phyloP scores from a whole-genome alignment of 2,888 invertebrate species.

The Netelia inedita region DNA sequence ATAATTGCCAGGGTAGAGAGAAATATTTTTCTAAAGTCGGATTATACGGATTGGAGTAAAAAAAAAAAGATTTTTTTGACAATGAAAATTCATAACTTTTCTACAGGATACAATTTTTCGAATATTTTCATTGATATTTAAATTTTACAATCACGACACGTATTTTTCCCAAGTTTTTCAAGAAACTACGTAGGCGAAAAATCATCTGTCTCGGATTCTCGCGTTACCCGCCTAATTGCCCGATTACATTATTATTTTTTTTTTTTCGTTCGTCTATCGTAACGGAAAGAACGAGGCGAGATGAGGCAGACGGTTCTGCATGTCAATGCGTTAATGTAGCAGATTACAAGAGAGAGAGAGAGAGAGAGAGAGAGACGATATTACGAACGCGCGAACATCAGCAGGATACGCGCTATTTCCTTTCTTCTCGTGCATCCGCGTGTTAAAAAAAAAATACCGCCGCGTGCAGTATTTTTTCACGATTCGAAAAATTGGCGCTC shows the following conservation, averaged over 20 bases:
- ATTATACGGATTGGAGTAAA: background rate
- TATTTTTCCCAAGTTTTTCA: background rate
- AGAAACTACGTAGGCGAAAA: background rate
- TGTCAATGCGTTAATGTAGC: conserved; percentile 53
- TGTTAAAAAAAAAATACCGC: background rate
- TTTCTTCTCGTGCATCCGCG: conserved; percentile 44
- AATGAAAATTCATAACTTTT: background rate
- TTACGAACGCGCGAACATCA: conserved; percentile 38
- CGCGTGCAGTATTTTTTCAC: background rate
- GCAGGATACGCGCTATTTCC: conserved; percentile 66
- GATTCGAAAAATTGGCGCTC: background rate
- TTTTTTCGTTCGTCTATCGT: conserved; percentile 43
- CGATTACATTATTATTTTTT: conserved; percentile 8
- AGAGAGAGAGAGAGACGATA: conserved; percentile 29
- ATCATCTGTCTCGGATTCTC: background rate
- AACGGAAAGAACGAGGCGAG: conserved; percentile 55
- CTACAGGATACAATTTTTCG: too few species aligned
- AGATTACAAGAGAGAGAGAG: conserved; percentile 55
- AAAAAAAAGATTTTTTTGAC: background rate
- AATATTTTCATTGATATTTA: too few species aligned
- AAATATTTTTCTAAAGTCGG: too few species aligned
- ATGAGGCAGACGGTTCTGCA: conserved; percentile 26
- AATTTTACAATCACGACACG: background rate
- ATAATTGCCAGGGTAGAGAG: too few species aligned
- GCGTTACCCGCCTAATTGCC: background rate